These are phyloP conservation scores for Xiphias gladius DNA, from an alignment of 2,113 vertebrate species.

Conservation along the genomic window DNA sequence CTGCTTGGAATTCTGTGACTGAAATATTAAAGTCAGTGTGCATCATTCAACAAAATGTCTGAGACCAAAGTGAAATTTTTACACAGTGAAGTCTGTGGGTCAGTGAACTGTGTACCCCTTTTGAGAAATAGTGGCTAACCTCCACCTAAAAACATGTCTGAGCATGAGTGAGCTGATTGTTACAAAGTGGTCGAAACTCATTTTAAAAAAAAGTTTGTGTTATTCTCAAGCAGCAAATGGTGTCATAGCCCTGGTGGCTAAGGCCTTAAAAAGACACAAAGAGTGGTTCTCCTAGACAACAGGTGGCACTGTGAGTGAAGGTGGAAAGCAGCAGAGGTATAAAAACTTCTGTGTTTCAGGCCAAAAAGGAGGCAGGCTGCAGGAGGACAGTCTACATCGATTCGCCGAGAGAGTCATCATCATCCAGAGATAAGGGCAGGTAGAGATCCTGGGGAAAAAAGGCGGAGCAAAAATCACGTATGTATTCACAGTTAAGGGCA, in stretches of 20 bases:
- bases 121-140: slow-evolving; percentile 39
- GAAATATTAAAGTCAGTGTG: slow-evolving; percentile 45
- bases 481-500: not conserved
- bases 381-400: slow-evolving; percentile 90
- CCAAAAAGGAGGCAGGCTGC: slow-evolving; percentile 53
- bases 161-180: slow-evolving; percentile 23
- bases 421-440: slow-evolving; percentile 97
- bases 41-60: slow-evolving; percentile 43
- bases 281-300: slow-evolving; percentile 61
- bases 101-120: slow-evolving; percentile 30
- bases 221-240: slow-evolving; percentile 83
- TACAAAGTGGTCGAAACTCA: slow-evolving; percentile 7
- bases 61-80: slow-evolving; percentile 34
- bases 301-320: slow-evolving; percentile 72
- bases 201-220: slow-evolving; percentile 47
- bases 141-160: slow-evolving; percentile 17
- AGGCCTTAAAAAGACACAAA: slow-evolving; percentile 66
- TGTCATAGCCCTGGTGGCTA: slow-evolving; percentile 60
- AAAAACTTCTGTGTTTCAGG: slow-evolving; percentile 70
- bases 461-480: not conserved
- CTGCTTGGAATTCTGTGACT: slow-evolving; percentile 78
- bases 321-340: slow-evolving; percentile 69
- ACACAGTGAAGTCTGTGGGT: slow-evolving; percentile 37
- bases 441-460: slow-evolving; percentile 91
- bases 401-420: slow-evolving; percentile 95